phyloP scores from a whole-genome alignment of 2,113 vertebrate genomes.

The Spermophilus dauricus region DNA sequence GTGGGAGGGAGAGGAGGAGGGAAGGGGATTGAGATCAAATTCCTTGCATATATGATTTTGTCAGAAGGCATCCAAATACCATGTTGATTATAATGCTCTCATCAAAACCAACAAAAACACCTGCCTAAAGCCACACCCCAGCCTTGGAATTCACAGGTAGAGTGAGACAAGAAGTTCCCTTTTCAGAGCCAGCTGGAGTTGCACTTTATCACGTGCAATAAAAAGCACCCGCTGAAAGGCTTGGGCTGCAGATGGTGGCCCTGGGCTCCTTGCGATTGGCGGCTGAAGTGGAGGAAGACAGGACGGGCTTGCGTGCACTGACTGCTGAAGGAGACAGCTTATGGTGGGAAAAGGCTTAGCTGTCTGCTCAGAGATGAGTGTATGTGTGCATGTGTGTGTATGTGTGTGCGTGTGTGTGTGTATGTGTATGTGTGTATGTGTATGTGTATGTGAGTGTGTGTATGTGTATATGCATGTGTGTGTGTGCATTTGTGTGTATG shows the following conservation, averaged over 20 bases:
- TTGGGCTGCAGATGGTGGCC: neutral
- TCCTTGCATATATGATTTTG: too few relatives aligned
- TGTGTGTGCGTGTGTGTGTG: too few relatives aligned
- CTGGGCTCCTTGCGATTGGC: neutral
- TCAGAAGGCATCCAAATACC: too few relatives aligned
- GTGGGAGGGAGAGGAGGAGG: too few relatives aligned
- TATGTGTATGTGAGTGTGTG: too few relatives aligned
- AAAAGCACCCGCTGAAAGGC: neutral
- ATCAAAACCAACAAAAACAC: neutral
- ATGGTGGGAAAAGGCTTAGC: neutral
- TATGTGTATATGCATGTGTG: too few relatives aligned
- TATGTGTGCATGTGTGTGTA: too few relatives aligned
- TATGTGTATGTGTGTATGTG: neutral
- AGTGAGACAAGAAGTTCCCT: neutral
- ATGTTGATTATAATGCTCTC: too few relatives aligned
- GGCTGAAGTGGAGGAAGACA: neutral
- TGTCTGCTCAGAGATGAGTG: neutral
- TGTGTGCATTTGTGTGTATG: neutral
- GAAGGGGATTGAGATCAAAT: too few relatives aligned
- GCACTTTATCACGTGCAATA: too few relatives aligned
- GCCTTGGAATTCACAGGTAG: neutral
- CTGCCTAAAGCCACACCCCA: neutral
- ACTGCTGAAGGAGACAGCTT: neutral
- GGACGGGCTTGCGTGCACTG: neutral
- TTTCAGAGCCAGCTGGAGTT: neutral